Base-by-base conservation (phyloP, 2,113 vertebrate genomes). In the Smithornis capensis region DNA sequence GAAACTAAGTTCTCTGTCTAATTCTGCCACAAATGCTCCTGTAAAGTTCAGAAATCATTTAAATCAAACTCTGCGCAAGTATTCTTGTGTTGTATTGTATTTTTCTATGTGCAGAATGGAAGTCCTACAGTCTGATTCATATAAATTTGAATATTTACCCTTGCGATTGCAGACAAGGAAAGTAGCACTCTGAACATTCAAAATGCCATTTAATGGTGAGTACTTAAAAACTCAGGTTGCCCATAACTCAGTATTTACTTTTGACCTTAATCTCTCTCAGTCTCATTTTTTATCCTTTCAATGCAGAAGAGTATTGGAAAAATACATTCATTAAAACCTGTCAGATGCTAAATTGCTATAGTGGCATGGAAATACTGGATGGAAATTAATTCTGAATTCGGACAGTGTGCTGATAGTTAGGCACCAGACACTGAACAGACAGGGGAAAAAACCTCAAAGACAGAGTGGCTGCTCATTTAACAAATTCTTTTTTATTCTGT, bases 61-160 rank as follows among this genome's bases (percentile, higher is more conserved):
- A 87, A 89, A 79, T 79, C 69, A 55, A 76, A 76, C 37, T 93
- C 38, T 33, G 83, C 31, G 64, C 35, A 84, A 84, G 52, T 49
- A 52, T 38, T 78, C 35, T 71, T 2, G 3, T 59, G 28, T 80
- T 80, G 55, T 80, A 57, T 67, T 83, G 60, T 74, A 63, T 80
- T 96, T 92, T 91, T 68, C 65, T 87, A 79, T 79, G 78, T 80
- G 76, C 29, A 74, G 70, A 79, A 89, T 82, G 31, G 57, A 82
- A 64, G 63, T 65, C 40, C 57, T 73, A 14, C 40, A 42, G 89
- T 76, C 56, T 92, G 77, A 93, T 94, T 92, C 75, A 81, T 25
- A 9, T 76, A 92, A 76, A 63, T 67, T 73, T 65, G 65, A 92
- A 64, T n/a, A 65, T 70, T 95, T 79, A 80, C 21, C 62, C 40